phyloP scores from a whole-genome alignment of 1,140 invertebrate species.

The Drosophila rhopaloa region DNA sequence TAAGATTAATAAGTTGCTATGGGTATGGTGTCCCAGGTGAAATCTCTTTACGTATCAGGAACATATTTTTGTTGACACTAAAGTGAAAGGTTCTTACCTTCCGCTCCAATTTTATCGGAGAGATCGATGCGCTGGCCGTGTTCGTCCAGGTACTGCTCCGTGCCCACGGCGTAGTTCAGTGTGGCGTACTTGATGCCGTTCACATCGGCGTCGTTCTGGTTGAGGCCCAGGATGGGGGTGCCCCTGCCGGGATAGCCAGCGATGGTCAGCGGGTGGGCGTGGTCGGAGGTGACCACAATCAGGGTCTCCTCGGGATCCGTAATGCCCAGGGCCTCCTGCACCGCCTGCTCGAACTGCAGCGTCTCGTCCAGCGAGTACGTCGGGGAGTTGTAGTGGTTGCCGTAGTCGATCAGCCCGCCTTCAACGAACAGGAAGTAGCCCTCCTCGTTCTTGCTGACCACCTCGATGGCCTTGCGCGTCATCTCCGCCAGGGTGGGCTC shows the following conservation, averaged over 20 bases:
- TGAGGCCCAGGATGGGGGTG: constrained; percentile 85
- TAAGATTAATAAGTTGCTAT: no score
- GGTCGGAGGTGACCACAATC: constrained; percentile 89
- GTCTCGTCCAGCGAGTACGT: constrained; percentile 87
- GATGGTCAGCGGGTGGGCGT: constrained; percentile 87
- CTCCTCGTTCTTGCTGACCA: constrained; percentile 87
- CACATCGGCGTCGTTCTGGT: constrained; percentile 80
- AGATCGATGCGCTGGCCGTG: constrained; percentile 59
- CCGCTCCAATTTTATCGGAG: constrained; percentile 34
- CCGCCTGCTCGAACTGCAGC: constrained; percentile 87
- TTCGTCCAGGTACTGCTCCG: constrained; percentile 85
- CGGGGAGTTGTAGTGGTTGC: constrained; percentile 87
- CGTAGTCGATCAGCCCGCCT: constrained; percentile 89
- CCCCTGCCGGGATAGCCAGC: constrained; percentile 87
- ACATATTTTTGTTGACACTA: no score
- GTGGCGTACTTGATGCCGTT: constrained; percentile 90
- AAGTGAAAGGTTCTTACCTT: constrained; percentile 6
- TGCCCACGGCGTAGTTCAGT: constrained; percentile 91
- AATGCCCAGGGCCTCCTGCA: constrained; percentile 85
- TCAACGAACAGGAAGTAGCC: constrained; percentile 90
- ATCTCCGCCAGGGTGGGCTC: constrained; percentile 90
- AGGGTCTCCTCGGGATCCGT: constrained; percentile 87
- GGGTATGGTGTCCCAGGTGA: no score
- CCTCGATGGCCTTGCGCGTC: constrained; percentile 88
- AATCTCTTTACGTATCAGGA: no score